Evolutionary conservation across 1,140 invertebrate genomes (phyloP).

Genomic region (Tetramorium alpestre): DNA sequence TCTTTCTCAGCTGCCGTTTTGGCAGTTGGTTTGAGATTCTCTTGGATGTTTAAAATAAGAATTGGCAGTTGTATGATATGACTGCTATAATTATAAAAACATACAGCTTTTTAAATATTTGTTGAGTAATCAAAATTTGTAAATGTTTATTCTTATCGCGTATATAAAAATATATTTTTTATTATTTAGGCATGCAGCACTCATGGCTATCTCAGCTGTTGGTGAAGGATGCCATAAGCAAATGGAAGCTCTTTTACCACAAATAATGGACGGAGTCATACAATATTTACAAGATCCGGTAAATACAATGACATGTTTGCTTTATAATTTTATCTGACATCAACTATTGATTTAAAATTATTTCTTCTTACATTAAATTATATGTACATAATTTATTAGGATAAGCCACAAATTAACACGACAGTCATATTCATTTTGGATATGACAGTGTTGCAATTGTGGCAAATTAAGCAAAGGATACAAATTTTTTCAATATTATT

Average conservation of each 20-base stretch:
- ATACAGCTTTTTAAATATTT: slow-evolving; percentile 63
- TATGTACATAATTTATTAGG: background rate
- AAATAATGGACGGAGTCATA: slow-evolving; percentile 96
- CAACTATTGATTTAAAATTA: background rate
- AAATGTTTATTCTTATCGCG: background rate
- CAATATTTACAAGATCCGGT: slow-evolving; percentile 95
- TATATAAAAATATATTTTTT: slow-evolving; percentile 25
- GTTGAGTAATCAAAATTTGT: background rate
- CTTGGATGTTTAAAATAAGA: slow-evolving; percentile 70
- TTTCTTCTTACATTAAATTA: background rate
- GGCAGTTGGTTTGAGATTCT: slow-evolving; percentile 70
- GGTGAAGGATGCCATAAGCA: slow-evolving; percentile 99
- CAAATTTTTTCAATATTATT: slow-evolving; percentile 67
- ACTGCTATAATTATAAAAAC: slow-evolving; percentile 73
- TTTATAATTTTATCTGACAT: background rate
- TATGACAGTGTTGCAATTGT: slow-evolving; percentile 78
- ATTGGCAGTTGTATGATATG: slow-evolving; percentile 66
- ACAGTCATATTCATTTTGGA: slow-evolving; percentile 69
- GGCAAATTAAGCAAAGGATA: slow-evolving; percentile 77
- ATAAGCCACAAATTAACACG: slow-evolving; percentile 77
- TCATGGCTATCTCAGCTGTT: slow-evolving; percentile 99
- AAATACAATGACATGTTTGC: slow-evolving; percentile 77
- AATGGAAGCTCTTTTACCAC: slow-evolving; percentile 96
- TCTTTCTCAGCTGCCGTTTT: slow-evolving; percentile 75
- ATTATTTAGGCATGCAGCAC: slow-evolving; percentile 93